Base-by-base conservation (phyloP, 2,113 vertebrate species). In the Chascanopsetta lugubris region DNA sequence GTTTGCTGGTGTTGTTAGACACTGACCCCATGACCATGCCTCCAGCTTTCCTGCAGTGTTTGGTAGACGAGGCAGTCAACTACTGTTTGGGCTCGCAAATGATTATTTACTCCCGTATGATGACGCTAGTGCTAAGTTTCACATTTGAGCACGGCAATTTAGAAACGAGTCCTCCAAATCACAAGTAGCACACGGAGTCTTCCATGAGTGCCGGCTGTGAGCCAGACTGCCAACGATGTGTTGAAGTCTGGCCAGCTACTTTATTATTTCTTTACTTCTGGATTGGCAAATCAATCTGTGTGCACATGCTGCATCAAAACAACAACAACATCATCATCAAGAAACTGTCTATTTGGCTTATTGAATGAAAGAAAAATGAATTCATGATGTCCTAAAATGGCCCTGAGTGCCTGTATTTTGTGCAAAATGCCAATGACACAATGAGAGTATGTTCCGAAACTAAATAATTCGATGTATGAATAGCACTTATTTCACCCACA, bases 1-100 rank as follows among this genome's bases (percentile, higher is more conserved):
- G 24, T 72, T 49, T 45, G 6, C 18, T 59, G 38, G 8, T 25
- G 15, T 2, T 55, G 22, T 15, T 20, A 26, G 8, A 27, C n/a
- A 29, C 6, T 46, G 46, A 32, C 17, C 29, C 64, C 34, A 66
- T 34, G 51, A 46, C 42, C 59, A 48, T 12, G 17, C 10, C 10
- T 11, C 2, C 34, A 11, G 34, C 34, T 3, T 8, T 46, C 7
- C 27, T 36, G 18, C 17, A 20, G 21, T 18, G 25, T 4, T 27
- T 55, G 15, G 40, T 24, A 69, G 34, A 57, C n/a, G n/a, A n/a
- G n/a, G n/a, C n/a, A n/a, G n/a, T n/a, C n/a, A 69, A 24, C 45
- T 45, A 10, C 29, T 40, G 11, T 43, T 48, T 24, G 1, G 3
- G 8, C 26, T 21, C 9, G 34, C 3, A 42, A 54, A 36, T 51